These are phyloP conservation scores for Brachirus orientalis DNA, from an alignment of 2,113 vertebrate genomes.

Conservation along the genomic window DNA sequence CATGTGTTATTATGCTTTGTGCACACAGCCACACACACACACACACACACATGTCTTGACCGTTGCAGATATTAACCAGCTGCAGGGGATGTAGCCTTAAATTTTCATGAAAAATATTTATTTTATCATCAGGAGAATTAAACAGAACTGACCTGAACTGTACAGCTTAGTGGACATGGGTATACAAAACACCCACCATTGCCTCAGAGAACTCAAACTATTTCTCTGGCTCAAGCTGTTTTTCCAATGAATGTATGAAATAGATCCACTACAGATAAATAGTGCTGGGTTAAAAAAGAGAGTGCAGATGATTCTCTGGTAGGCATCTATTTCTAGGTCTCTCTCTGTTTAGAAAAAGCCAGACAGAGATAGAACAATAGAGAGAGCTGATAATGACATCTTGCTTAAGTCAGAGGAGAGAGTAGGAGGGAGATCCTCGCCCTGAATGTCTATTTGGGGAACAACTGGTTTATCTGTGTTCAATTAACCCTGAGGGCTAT, in stretches of 20 bases:
- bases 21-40: not conserved
- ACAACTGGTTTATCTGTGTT: conserved; percentile 68
- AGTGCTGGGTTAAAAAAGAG: conserved; percentile 41
- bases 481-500: conserved; percentile 73
- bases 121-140: too few relatives aligned
- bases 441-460: conserved; percentile 66
- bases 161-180: too few relatives aligned
- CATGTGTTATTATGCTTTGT: not conserved
- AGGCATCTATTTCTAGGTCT: conserved; percentile 13
- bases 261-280: conserved; percentile 17
- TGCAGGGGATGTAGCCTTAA: not conserved
- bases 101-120: too few relatives aligned
- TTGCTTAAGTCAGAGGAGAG: conserved; percentile 43
- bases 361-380: conserved; percentile 18
- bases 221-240: not conserved
- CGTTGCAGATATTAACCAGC: not conserved
- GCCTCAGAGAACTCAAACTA: not conserved
- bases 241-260: conserved; percentile 7
- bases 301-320: conserved; percentile 16
- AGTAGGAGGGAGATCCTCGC: conserved; percentile 47
- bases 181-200: too few relatives aligned
- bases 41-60: not conserved
- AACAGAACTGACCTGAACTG: not conserved
- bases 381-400: conserved; percentile 58
- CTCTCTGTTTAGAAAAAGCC: conserved; percentile 26